Conservation (phyloP, 2,888 invertebrate species). For the Megalurothrips usitatus region DNA sequence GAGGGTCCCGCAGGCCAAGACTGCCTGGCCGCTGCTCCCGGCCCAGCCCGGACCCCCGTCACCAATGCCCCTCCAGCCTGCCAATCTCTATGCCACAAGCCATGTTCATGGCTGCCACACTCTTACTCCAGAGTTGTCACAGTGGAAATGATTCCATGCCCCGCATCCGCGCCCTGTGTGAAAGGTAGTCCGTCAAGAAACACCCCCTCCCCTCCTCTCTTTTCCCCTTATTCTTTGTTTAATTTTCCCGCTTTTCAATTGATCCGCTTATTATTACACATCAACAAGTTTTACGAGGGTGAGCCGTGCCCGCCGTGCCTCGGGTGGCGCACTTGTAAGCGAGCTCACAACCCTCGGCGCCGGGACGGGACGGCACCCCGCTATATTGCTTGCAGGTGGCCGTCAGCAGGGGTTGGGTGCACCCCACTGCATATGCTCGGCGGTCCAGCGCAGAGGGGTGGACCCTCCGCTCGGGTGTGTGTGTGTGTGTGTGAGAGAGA, state of each 20-base stretch:
- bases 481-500: neutral
- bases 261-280: slow-evolving; percentile 20
- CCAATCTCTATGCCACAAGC: too few species aligned
- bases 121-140: too few species aligned
- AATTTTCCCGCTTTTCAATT: neutral
- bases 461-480: neutral
- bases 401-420: neutral
- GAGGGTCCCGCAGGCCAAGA: too few species aligned
- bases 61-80: too few species aligned
- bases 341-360: too few species aligned
- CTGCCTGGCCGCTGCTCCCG: too few species aligned
- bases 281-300: slow-evolving; percentile 3
- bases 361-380: neutral
- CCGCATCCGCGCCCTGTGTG: too few species aligned
- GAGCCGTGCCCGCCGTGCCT: neutral
- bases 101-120: too few species aligned
- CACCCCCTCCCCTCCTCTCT: too few species aligned
- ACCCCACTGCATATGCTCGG: neutral
- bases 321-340: neutral
- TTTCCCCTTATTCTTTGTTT: neutral
- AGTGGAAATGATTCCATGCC: too few species aligned
- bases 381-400: slow-evolving; percentile 15
- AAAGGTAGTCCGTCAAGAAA: too few species aligned
- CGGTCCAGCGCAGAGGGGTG: neutral
- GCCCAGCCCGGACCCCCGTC: too few species aligned